Conservation (phyloP, 1,140 invertebrate genomes). For the Pseudomyrmex cubaensis region DNA sequence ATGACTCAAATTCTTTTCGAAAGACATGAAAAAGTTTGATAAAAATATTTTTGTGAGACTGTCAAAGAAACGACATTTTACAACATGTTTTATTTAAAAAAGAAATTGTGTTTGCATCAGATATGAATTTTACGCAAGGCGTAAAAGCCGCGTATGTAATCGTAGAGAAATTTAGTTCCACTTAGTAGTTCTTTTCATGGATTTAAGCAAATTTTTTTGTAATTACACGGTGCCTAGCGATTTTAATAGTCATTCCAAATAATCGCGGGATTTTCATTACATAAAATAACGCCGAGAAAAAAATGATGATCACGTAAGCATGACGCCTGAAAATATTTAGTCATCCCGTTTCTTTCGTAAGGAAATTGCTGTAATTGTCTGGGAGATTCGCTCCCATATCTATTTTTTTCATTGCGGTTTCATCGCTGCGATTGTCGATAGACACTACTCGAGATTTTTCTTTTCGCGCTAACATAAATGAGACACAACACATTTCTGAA, state of each 20-base stretch:
- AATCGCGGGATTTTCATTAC: conserved; percentile 35
- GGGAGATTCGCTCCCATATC: conserved; percentile 10
- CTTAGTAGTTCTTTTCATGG: conserved; percentile 22
- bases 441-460: background rate
- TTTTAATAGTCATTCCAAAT: conserved; percentile 46
- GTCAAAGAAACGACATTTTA: too few relatives aligned
- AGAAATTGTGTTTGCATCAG: conserved; percentile 5
- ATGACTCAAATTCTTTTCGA: conserved; percentile 1
- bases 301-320: conserved; percentile 53
- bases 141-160: conserved; percentile 13
- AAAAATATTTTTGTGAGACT: background rate
- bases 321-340: conserved; percentile 42
- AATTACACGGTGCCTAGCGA: conserved; percentile 38
- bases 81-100: background rate
- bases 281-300: conserved; percentile 38
- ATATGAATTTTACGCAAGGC: background rate
- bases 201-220: background rate
- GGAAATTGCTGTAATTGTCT: conserved; percentile 32
- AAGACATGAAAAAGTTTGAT: background rate
- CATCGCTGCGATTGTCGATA: conserved; percentile 4
- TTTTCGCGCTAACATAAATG: background rate
- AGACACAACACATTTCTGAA: too few relatives aligned
- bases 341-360: conserved; percentile 38
- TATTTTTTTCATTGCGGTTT: conserved; percentile 40
- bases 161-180: conserved; percentile 37